phyloP scores from a whole-genome alignment of 37 sponge, comb jelly and placozoan species.

The Eunapius fragilis region DNA sequence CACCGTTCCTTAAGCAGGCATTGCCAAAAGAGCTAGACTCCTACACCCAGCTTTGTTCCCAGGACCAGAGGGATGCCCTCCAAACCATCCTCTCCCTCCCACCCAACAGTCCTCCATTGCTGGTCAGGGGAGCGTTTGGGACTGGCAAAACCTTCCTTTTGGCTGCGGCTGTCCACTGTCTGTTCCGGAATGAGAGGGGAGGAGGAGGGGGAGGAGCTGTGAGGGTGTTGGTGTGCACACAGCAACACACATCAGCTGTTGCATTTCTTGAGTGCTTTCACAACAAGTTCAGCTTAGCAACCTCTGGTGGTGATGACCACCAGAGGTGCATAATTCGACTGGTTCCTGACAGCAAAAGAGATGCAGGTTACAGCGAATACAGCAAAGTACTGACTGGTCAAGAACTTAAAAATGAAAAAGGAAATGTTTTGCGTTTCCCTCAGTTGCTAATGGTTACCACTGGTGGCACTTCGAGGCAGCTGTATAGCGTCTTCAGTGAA shows the following conservation, averaged over 20 bases:
- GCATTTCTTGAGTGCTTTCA: slow-evolving; percentile 14
- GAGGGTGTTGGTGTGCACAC: slow-evolving; percentile 54
- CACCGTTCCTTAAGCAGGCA: background rate
- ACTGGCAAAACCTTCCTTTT: slow-evolving; percentile 61
- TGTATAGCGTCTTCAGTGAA: background rate
- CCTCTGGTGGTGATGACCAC: background rate
- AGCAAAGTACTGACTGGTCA: background rate
- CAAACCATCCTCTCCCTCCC: slow-evolving; percentile 4
- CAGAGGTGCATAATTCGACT: background rate
- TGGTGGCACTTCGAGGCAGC: background rate
- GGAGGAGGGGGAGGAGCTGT: background rate
- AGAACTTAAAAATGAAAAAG: background rate
- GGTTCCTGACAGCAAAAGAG: too few species aligned
- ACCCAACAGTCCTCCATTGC: slow-evolving; percentile 43
- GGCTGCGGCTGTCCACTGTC: slow-evolving; percentile 34
- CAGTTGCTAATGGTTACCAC: background rate
- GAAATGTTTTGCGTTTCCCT: background rate
- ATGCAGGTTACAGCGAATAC: too few species aligned
- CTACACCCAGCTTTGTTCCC: background rate
- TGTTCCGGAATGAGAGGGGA: background rate
- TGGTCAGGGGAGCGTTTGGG: slow-evolving; percentile 65
- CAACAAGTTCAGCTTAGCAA: background rate
- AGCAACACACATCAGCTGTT: slow-evolving; percentile 39
- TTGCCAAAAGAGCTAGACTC: background rate
- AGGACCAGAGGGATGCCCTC: slow-evolving; percentile 12